Evolutionary conservation across 2,113 vertebrate genomes (phyloP).

Genomic region (Nothobranchius furzeri): DNA sequence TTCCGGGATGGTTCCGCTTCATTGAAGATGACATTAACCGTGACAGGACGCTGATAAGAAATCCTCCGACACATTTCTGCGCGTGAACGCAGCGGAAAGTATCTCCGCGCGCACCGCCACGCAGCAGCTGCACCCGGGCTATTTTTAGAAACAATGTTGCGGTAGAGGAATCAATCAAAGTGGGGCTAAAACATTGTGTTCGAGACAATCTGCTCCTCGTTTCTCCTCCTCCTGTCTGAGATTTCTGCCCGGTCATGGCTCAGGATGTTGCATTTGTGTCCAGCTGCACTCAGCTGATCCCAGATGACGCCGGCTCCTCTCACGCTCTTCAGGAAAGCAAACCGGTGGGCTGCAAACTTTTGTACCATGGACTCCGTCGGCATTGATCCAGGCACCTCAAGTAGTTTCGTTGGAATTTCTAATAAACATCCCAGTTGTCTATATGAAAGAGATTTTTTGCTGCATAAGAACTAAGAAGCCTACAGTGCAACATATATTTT

Average conservation of each 20-base stretch:
- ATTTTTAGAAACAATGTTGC: conserved; percentile 72
- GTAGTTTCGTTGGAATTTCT: conserved; percentile 32
- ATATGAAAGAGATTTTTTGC: conserved; percentile 28
- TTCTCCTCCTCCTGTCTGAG: not conserved
- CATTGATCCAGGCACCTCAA: conserved; percentile 49
- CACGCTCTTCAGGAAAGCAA: conserved; percentile 35
- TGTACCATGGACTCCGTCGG: conserved; percentile 58
- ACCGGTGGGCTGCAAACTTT: conserved; percentile 76
- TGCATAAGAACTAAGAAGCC: not conserved
- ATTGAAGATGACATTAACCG: not conserved
- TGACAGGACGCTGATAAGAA: conserved; percentile 16
- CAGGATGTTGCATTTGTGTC: conserved; percentile 6
- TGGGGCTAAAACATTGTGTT: conserved; percentile 30
- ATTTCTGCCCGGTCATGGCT: conserved; percentile 11
- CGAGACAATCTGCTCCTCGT: conserved; percentile 35
- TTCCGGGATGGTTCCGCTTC: not conserved
- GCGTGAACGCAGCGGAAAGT: conserved; percentile 36
- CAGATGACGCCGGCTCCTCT: conserved; percentile 37
- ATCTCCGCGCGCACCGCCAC: conserved; percentile 7
- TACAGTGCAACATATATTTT: not conserved
- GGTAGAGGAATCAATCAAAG: conserved; percentile 54
- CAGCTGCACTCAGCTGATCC: conserved; percentile 21
- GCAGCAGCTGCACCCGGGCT: conserved; percentile 39
- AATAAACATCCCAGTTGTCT: conserved; percentile 17
- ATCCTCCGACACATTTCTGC: conserved; percentile 30